phyloP scores from a whole-genome alignment of 2,113 vertebrate genomes.

The Perccottus glenii region DNA sequence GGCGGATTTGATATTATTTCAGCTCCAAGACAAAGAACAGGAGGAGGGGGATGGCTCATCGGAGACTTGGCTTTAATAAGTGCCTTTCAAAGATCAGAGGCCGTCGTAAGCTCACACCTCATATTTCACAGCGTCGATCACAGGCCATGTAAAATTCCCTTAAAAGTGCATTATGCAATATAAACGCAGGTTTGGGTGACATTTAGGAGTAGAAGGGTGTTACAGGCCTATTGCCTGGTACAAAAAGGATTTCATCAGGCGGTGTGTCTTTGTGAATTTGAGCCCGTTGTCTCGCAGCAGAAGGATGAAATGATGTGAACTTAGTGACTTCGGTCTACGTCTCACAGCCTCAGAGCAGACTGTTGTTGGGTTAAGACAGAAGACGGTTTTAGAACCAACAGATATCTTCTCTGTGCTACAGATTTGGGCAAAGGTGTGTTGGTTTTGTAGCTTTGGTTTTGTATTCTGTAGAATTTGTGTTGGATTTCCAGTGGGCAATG shows the following conservation, averaged over 20 bases:
- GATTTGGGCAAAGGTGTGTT: too few relatives aligned
- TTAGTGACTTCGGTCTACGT: neutral
- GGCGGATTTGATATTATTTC: conserved; percentile 69
- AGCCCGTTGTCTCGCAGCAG: neutral
- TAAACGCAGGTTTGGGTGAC: conserved; percentile 72
- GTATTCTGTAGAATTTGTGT: too few relatives aligned
- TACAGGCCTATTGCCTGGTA: conserved; percentile 67
- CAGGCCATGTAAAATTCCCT: conserved; percentile 66
- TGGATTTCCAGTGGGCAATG: too few relatives aligned
- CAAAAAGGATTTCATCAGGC: conserved; percentile 72
- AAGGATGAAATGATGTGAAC: conserved; percentile 1
- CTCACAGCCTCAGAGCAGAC: neutral
- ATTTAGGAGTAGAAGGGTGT: conserved; percentile 53
- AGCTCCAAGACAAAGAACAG: conserved; percentile 43
- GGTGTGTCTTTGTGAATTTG: conserved; percentile 27
- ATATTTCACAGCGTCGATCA: conserved; percentile 69
- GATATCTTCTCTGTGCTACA: too few relatives aligned
- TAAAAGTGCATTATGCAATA: conserved; percentile 78
- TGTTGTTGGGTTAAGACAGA: too few relatives aligned
- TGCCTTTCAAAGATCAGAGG: conserved; percentile 78
- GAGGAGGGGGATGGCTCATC: conserved; percentile 46
- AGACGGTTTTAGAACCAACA: too few relatives aligned
- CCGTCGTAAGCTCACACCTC: conserved; percentile 70
- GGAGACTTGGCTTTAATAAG: conserved; percentile 79
- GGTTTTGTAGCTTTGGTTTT: too few relatives aligned